Conservation (phyloP, 1,140 invertebrate genomes). For the Cephus cinctus region DNA sequence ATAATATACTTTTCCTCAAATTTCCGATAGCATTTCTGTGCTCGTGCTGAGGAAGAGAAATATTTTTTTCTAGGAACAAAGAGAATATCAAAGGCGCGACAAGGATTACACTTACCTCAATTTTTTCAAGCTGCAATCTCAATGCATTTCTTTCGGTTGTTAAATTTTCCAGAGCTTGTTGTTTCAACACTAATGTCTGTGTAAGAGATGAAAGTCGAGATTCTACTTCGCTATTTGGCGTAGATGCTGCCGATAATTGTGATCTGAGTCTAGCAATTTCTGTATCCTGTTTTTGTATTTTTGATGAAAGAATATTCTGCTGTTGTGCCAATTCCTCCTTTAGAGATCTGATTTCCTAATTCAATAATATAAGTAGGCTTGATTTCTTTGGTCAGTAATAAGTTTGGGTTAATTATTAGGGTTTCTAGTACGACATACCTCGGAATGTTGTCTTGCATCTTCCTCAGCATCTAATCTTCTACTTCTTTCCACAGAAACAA, state of each 20-base stretch:
- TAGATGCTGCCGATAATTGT: conserved; percentile 58
- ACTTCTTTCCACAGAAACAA: conserved; percentile 57
- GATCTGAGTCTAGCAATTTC: conserved; percentile 64
- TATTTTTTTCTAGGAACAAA: conserved; percentile 18
- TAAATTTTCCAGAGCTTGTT: conserved; percentile 72
- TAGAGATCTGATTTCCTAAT: conserved; percentile 61
- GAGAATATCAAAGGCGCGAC: conserved; percentile 4
- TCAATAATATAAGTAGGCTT: conserved; percentile 11
- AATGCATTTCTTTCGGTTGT: conserved; percentile 81
- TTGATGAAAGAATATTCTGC: conserved; percentile 53
- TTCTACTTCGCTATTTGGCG: conserved; percentile 65
- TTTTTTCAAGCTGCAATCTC: conserved; percentile 73
- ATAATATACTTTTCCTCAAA: conserved; percentile 43
- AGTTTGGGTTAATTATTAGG: conserved; percentile 4
- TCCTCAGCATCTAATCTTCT: conserved; percentile 61
- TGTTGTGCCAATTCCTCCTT: conserved; percentile 62
- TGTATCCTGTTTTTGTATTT: conserved; percentile 61
- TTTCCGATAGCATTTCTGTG: conserved; percentile 49
- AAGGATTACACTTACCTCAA: conserved; percentile 60
- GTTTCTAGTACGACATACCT: conserved; percentile 37
- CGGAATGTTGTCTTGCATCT: conserved; percentile 58
- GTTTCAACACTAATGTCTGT: conserved; percentile 79
- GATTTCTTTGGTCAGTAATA: conserved; percentile 57
- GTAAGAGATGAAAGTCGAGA: conserved; percentile 69
- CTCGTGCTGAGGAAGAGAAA: conserved; percentile 48